Percentiles rank a stretch among this genome's conserved stretches.
These are phyloP conservation scores for Perca schrenkii DNA, from an alignment of 2,113 vertebrate species.

Conservation along the genomic window DNA sequence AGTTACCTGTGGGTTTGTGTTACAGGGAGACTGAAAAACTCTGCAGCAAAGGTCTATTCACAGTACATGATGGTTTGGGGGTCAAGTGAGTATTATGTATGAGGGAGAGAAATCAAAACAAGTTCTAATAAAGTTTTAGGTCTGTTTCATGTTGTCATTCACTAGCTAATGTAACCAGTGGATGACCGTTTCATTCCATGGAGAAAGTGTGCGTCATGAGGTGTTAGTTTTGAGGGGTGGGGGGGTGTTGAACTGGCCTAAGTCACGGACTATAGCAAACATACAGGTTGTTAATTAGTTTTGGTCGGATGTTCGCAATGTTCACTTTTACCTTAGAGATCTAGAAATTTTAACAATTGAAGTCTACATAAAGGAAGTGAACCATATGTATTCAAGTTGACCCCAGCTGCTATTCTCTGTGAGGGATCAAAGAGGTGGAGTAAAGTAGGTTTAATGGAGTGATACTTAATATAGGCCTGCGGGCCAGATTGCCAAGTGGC, in stretches of 20 bases:
- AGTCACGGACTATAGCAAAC: neutral
- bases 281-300: neutral
- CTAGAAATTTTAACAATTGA: neutral
- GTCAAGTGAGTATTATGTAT: neutral
- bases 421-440: no score
- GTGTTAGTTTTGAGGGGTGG: no score
- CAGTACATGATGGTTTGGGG: neutral
- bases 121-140: neutral
- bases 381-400: no score
- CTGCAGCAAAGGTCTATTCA: constrained; percentile 5
- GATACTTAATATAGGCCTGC: no score
- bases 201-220: constrained; percentile 2
- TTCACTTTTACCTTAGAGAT: neutral
- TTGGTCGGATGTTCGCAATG: neutral
- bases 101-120: neutral
- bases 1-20: constrained; percentile 66
- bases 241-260: neutral
- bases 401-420: no score
- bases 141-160: neutral
- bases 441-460: no score
- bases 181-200: neutral
- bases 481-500: no score
- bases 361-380: neutral
- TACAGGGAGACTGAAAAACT: constrained; percentile 42
- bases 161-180: neutral